Evolutionary conservation across 2,888 invertebrate genomes (phyloP).

Genomic region (Corbicula japonica): DNA sequence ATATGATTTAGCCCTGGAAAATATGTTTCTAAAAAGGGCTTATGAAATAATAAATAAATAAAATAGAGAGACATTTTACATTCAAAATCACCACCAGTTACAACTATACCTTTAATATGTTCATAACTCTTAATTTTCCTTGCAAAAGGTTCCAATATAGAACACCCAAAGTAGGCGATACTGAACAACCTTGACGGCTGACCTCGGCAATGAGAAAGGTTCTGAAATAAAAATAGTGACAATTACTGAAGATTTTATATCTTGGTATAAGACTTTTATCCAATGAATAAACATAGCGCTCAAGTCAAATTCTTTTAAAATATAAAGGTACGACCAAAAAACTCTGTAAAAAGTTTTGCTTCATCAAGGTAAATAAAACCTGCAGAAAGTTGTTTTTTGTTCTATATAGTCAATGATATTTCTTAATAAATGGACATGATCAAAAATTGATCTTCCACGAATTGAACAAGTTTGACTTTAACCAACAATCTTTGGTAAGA

Average conservation of each 20-base stretch:
- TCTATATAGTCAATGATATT: constrained; percentile 58
- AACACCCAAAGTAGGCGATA: constrained; percentile 50
- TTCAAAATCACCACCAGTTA: constrained; percentile 16
- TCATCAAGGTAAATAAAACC: constrained; percentile 67
- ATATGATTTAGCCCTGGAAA: no score
- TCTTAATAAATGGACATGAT: constrained; percentile 61
- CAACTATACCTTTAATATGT: constrained; percentile 19
- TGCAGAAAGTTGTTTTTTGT: constrained; percentile 47
- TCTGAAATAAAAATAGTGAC: no score
- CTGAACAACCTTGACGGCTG: constrained; percentile 59
- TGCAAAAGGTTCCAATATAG: no score
- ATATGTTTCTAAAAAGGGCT: no score
- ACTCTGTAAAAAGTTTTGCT: constrained; percentile 71
- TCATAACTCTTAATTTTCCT: constrained; percentile 8
- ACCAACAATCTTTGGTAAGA: constrained; percentile 52
- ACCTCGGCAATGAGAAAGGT: constrained; percentile 34
- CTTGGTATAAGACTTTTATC: constrained; percentile 66
- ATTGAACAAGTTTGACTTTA: constrained; percentile 66
- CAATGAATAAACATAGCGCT: constrained; percentile 55
- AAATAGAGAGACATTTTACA: constrained; percentile 38
- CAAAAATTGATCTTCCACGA: constrained; percentile 66
- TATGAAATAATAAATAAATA: no score
- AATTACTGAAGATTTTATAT: no score
- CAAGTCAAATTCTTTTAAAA: constrained; percentile 62
- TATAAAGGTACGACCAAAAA: constrained; percentile 55